Evolutionary conservation across 2,888 invertebrate genomes (phyloP).

Genomic region (Agelastica alni): DNA sequence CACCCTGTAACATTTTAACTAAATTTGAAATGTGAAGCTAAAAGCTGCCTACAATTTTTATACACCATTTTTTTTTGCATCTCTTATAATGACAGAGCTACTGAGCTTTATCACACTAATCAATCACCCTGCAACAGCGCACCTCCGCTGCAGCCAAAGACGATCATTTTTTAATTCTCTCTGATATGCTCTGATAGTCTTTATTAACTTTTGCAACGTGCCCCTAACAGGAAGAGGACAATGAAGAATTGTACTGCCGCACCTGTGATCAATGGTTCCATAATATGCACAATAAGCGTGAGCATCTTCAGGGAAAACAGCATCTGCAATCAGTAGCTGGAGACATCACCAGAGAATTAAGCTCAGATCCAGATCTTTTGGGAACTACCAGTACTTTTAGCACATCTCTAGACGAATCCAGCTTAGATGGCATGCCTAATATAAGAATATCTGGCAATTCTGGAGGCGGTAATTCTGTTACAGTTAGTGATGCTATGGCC

Average conservation of each 20-base stretch:
- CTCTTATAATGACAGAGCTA: no score
- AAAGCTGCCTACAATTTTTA: no score
- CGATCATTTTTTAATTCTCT: no score
- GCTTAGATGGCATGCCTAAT: slow-evolving; percentile 51
- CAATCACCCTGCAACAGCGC: background rate
- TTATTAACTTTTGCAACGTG: no score
- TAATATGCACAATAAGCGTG: slow-evolving; percentile 63
- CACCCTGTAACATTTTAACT: no score
- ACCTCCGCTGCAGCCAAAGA: no score
- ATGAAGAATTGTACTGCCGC: slow-evolving; percentile 62
- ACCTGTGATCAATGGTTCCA: slow-evolving; percentile 65
- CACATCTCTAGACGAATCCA: slow-evolving; percentile 55
- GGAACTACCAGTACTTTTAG: slow-evolving; percentile 38
- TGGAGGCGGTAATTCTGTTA: slow-evolving; percentile 27
- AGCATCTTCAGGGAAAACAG: slow-evolving; percentile 62
- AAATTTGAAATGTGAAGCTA: no score
- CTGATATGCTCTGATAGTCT: no score
- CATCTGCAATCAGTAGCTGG: slow-evolving; percentile 59
- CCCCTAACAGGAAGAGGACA: slow-evolving; percentile 59
- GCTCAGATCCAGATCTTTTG: slow-evolving; percentile 40
- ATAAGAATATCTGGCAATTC: slow-evolving; percentile 20
- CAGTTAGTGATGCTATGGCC: slow-evolving; percentile 52
- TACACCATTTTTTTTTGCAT: no score
- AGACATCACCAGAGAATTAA: slow-evolving; percentile 53
- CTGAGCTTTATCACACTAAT: no score